Evolutionary conservation across 2,888 invertebrate genomes (phyloP).

Genomic region (Limnephilus lunatus): DNA sequence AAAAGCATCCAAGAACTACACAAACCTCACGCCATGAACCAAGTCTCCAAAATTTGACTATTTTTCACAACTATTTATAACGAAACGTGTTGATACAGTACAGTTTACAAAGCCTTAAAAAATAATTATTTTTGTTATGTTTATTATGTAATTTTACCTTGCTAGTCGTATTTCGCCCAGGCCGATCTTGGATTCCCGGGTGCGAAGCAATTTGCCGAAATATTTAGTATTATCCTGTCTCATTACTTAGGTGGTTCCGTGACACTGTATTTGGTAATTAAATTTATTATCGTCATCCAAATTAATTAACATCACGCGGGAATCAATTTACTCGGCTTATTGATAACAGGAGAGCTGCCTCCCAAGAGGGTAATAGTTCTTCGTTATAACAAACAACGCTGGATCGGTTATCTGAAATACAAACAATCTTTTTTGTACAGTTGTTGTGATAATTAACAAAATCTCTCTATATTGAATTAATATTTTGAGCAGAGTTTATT

Average conservation of each 20-base stretch:
- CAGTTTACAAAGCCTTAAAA: too few species aligned
- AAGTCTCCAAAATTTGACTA: too few species aligned
- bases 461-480: neutral
- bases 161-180: neutral
- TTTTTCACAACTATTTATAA: too few species aligned
- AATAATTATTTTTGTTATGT: too few species aligned
- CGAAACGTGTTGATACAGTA: too few species aligned
- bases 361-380: neutral
- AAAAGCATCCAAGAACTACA: too few species aligned
- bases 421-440: neutral
- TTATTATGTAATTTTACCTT: neutral
- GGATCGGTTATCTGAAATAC: neutral
- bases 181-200: neutral
- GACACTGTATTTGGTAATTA: neutral
- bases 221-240: neutral
- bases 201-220: neutral
- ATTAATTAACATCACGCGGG: neutral
- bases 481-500: neutral
- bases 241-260: neutral
- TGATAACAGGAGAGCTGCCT: neutral
- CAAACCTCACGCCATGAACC: too few species aligned
- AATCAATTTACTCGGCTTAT: neutral
- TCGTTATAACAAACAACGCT: neutral
- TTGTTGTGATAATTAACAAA: neutral
- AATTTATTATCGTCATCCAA: neutral